Base-by-base conservation (phyloP, 2,888 invertebrate species). In the Zelleria hepariella region DNA sequence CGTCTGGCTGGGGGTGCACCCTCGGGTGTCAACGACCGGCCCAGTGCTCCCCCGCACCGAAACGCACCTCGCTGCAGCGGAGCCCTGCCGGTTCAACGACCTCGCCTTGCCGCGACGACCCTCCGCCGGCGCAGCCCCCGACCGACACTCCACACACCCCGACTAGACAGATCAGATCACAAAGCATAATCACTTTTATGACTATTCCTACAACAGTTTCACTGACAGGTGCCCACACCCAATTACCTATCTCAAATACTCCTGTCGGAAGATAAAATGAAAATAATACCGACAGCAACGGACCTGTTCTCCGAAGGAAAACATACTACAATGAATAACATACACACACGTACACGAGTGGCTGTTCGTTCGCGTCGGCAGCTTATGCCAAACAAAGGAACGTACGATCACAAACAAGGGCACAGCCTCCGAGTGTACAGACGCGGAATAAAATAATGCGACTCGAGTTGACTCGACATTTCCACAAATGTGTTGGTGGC, bases 41-140 rank as follows among this genome's bases (percentile, higher is more conserved):
- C 78, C 80, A 77, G 75, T 79, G 77, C 78, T 73, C 77, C 78
- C 78, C 75, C 77, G 65, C 57, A 49, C 70, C 66, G 68, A 72
- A 59, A 59, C 72, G 74, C 73, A 75, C 72, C 72, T 75, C 68
- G 72, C 73, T 75, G 65, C 75, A 77, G 76, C 48, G 25, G 51
- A 18, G 78, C 80, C 81, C 84, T 78, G 74, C 65, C 66, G 78
- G 86, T 83, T 86, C 86, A 86, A 82, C 68, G 85, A 84, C 78
- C 86, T 71, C 65, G 62, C 63, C 59, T 21, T n/a, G 32, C 32
- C 27, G 27, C 51, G 67, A 63, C 75, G 75, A 78, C 81, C 83
- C 82, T 77, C 72, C 71, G 64, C 15, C 63, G 63, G 51, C 66
- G 65, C 71, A 74, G 70, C 42, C 56, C 56, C 42, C 42, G 8